A percentile compares a stretch with the other conserved stretches of the same genome.
phyloP scores from a whole-genome alignment of 2,888 invertebrate species.

The Drosophila recens region DNA sequence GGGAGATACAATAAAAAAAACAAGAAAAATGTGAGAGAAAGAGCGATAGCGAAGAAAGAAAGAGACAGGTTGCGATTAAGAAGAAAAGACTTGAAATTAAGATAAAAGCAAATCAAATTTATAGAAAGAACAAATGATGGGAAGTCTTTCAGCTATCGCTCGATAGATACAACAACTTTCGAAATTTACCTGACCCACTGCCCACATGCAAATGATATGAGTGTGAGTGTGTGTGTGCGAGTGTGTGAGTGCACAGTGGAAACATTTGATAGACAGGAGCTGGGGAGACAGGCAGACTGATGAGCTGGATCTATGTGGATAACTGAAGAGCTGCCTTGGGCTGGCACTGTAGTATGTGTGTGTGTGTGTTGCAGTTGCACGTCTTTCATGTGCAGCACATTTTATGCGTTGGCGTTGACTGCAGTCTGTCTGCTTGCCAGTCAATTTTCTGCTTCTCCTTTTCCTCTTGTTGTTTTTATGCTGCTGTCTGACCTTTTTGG shows the following conservation, averaged over 20 bases:
- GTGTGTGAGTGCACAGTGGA: conserved; percentile 12
- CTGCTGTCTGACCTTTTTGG: conserved; percentile 61
- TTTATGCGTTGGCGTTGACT: conserved; percentile 76
- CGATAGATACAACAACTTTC: conserved; percentile 51
- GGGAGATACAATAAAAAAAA: not conserved
- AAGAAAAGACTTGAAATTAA: conserved; percentile 32
- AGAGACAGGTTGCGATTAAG: conserved; percentile 25
- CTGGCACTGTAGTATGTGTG: conserved; percentile 33
- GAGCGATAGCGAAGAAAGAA: not conserved
- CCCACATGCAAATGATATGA: conserved; percentile 72
- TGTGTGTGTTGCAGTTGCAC: conserved; percentile 39
- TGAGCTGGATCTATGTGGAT: conserved; percentile 13
- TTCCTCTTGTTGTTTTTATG: conserved; percentile 19
- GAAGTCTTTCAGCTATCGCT: conserved; percentile 21
- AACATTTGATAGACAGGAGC: conserved; percentile 49
- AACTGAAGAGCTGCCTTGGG: conserved; percentile 30
- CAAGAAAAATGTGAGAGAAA: not conserved
- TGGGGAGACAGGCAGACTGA: conserved; percentile 12
- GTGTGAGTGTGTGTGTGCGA: conserved; percentile 9
- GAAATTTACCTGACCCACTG: conserved; percentile 69
- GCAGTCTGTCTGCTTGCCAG: conserved; percentile 51
- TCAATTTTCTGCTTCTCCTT: conserved; percentile 6
- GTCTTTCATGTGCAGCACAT: conserved; percentile 49
- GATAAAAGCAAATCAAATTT: conserved; percentile 33
- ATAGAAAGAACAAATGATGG: conserved; percentile 39